These are phyloP conservation scores for Caenorhabditis remanei DNA, from an alignment of 1,140 invertebrate species.

Conservation along the genomic window DNA sequence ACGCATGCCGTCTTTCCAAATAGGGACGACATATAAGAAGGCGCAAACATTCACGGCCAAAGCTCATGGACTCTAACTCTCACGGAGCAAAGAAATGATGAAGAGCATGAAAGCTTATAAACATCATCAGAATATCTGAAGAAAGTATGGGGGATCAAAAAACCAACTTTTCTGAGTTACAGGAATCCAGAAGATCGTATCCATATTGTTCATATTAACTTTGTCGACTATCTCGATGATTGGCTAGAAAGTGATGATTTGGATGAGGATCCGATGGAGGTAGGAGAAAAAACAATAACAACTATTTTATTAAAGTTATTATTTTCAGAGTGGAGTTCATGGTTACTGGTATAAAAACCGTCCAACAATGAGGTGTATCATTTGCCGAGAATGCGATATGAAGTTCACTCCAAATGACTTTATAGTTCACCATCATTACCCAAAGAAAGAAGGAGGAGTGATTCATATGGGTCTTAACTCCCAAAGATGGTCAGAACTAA, in stretches of 20 bases:
- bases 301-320: background rate
- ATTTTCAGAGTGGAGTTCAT: background rate
- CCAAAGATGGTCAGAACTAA: background rate
- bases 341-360: slow-evolving; percentile 31
- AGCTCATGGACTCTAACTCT: background rate
- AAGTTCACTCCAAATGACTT: slow-evolving; percentile 59
- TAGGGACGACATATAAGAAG: background rate
- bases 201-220: background rate
- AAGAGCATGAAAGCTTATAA: background rate
- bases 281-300: background rate
- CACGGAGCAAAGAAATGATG: background rate
- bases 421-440: slow-evolving; percentile 38
- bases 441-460: background rate
- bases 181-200: background rate
- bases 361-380: slow-evolving; percentile 42
- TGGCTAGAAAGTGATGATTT: background rate
- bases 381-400: slow-evolving; percentile 48
- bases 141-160: slow-evolving; percentile 1
- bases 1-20: background rate
- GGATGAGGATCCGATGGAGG: background rate
- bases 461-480: background rate
- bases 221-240: background rate
- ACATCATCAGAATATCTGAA: slow-evolving; percentile 29
- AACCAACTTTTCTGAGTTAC: background rate
- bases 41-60: slow-evolving; percentile 32